Conservation (phyloP, 2,888 invertebrate genomes). For the Sarcophaga rosellei region DNA sequence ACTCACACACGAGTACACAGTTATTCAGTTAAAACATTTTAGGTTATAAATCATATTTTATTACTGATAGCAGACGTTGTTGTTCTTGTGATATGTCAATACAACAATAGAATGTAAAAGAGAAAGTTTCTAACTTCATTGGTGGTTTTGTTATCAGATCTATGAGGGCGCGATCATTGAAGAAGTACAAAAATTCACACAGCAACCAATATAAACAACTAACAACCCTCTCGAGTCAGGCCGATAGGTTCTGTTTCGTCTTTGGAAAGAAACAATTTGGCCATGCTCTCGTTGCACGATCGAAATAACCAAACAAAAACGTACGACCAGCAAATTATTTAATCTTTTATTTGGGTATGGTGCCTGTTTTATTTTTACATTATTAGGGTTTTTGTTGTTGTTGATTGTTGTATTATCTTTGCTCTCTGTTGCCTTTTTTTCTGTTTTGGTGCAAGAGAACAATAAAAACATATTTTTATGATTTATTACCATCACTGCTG, state of each 20-base stretch:
- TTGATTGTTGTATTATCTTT: background rate
- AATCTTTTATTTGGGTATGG: slow-evolving; percentile 28
- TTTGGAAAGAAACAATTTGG: slow-evolving; percentile 66
- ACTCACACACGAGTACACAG: background rate
- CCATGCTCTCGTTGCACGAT: slow-evolving; percentile 77
- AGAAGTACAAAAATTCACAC: background rate
- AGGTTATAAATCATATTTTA: slow-evolving; percentile 38
- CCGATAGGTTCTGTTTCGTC: slow-evolving; percentile 16
- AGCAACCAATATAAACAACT: slow-evolving; percentile 60
- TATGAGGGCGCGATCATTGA: slow-evolving; percentile 76
- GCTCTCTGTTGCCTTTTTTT: slow-evolving; percentile 9
- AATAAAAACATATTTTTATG: slow-evolving; percentile 77
- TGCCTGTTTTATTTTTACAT: slow-evolving; percentile 21
- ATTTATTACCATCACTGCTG: slow-evolving; percentile 76
- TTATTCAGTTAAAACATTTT: background rate
- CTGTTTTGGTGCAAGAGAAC: slow-evolving; percentile 51
- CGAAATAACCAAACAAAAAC: slow-evolving; percentile 19
- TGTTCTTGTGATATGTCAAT: background rate
- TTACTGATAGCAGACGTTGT: background rate
- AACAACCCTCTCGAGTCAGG: slow-evolving; percentile 49
- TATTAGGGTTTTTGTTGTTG: background rate
- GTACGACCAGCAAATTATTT: slow-evolving; percentile 6
- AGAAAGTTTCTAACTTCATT: slow-evolving; percentile 74
- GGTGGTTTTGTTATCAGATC: slow-evolving; percentile 78
- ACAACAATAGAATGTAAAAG: slow-evolving; percentile 70